These are phyloP conservation scores for Procambarus clarkii DNA, from an alignment of 1,140 invertebrate genomes.

Conservation along the genomic window DNA sequence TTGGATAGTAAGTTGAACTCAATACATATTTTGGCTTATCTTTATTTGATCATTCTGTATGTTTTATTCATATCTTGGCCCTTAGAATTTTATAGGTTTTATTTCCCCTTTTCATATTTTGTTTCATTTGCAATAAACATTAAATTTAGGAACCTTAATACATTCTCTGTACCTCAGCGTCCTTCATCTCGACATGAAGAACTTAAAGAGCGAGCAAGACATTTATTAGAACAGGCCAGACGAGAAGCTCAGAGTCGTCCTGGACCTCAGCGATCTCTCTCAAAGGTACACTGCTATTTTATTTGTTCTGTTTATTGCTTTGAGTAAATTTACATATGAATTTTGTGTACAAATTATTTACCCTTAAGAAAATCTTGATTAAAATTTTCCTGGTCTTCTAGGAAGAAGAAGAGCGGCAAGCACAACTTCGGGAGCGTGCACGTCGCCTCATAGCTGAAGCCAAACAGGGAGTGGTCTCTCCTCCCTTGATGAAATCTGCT, in stretches of 20 bases:
- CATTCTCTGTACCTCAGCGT: constrained; percentile 7
- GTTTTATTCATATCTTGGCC: background rate
- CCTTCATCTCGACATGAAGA: constrained; percentile 75
- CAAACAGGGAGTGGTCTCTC: constrained; percentile 80
- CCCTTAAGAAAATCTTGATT: background rate
- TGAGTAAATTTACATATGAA: background rate
- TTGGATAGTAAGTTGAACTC: background rate
- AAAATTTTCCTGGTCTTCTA: constrained; percentile 73
- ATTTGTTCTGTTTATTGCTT: background rate
- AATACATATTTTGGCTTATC: background rate
- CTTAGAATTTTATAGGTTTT: background rate
- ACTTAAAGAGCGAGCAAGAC: constrained; percentile 90
- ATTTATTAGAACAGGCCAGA: constrained; percentile 91
- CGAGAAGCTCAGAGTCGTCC: constrained; percentile 78
- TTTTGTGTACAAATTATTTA: background rate
- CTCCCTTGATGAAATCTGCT: constrained; percentile 34
- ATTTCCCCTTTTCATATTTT: background rate
- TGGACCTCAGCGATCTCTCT: constrained; percentile 61
- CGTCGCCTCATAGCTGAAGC: constrained; percentile 92
- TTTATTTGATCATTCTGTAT: background rate
- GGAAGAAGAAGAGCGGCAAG: constrained; percentile 89
- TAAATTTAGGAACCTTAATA: background rate
- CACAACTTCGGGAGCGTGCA: constrained; percentile 89
- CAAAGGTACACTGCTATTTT: constrained; percentile 44
- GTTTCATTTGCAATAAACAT: background rate